These are phyloP conservation scores for Ambastaia sidthimunki DNA, from an alignment of 2,797 vertebrate species.

Conservation along the genomic window DNA sequence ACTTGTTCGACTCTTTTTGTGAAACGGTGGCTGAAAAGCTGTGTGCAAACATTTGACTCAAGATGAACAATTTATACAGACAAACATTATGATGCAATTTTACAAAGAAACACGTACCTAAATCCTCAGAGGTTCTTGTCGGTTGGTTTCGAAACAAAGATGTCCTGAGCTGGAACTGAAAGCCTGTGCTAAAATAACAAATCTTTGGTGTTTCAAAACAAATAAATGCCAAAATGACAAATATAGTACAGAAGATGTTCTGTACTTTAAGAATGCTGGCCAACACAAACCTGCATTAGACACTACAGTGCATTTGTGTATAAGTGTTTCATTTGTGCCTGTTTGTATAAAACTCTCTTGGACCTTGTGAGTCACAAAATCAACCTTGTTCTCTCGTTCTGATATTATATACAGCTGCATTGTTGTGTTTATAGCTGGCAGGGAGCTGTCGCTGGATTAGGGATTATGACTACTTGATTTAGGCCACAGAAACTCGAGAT, in stretches of 20 bases:
- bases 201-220: slow-evolving; percentile 8
- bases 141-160: neutral
- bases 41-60: slow-evolving; percentile 11
- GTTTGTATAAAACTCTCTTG: slow-evolving; percentile 31
- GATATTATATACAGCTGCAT: slow-evolving; percentile 17
- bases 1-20: neutral
- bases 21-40: slow-evolving; percentile 9
- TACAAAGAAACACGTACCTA: neutral
- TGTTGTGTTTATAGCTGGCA: slow-evolving; percentile 46
- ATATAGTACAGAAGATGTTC: neutral
- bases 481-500: slow-evolving; percentile 41
- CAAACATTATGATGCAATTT: slow-evolving; percentile 22
- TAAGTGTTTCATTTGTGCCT: slow-evolving; percentile 10
- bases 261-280: no score
- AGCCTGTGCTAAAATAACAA: neutral
- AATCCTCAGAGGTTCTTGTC: slow-evolving; percentile 10
- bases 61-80: slow-evolving; percentile 7
- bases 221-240: neutral
- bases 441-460: slow-evolving; percentile 48
- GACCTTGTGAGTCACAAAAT: slow-evolving; percentile 40
- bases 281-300: neutral
- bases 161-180: neutral
- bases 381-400: slow-evolving; percentile 2
- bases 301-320: neutral
- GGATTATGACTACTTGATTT: slow-evolving; percentile 50